These are phyloP conservation scores for Chouioia cunea DNA, from an alignment of 2,888 invertebrate species.

Conservation along the genomic window DNA sequence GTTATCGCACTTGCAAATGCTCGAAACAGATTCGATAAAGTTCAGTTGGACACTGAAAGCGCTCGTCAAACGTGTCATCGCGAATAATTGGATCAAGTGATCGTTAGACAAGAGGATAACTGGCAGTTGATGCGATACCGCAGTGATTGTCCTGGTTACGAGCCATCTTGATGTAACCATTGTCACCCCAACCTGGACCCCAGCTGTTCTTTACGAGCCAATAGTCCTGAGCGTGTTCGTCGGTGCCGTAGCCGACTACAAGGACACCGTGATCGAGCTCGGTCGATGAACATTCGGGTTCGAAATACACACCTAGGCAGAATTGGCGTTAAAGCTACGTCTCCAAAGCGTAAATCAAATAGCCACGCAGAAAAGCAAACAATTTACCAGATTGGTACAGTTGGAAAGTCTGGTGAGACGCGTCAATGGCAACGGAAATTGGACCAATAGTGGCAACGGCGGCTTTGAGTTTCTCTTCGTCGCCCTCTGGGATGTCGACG, in stretches of 20 bases:
- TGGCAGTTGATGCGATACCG: slow-evolving; percentile 85
- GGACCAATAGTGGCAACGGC: slow-evolving; percentile 90
- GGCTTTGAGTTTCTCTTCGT: slow-evolving; percentile 79
- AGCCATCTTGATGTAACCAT: slow-evolving; percentile 90
- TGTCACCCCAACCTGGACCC: slow-evolving; percentile 83
- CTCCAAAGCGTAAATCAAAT: no score
- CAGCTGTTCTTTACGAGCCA: slow-evolving; percentile 93
- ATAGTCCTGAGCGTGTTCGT: slow-evolving; percentile 77
- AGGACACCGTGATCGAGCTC: slow-evolving; percentile 88
- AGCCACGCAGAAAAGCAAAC: no score
- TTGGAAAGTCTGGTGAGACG: slow-evolving; percentile 86
- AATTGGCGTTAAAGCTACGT: no score
- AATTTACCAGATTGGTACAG: slow-evolving; percentile 78
- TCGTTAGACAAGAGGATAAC: no score
- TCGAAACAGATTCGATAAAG: no score
- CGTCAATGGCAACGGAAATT: slow-evolving; percentile 90
- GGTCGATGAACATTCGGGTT: slow-evolving; percentile 79
- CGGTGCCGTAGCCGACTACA: slow-evolving; percentile 85
- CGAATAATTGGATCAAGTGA: no score
- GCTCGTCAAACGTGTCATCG: no score
- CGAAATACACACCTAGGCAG: slow-evolving; percentile 78
- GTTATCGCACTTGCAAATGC: no score
- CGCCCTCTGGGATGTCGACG: slow-evolving; percentile 79
- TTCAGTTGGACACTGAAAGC: no score
- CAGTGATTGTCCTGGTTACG: slow-evolving; percentile 88